phyloP scores from a whole-genome alignment of 1,140 invertebrate species.

The Saxidomus purpurata region DNA sequence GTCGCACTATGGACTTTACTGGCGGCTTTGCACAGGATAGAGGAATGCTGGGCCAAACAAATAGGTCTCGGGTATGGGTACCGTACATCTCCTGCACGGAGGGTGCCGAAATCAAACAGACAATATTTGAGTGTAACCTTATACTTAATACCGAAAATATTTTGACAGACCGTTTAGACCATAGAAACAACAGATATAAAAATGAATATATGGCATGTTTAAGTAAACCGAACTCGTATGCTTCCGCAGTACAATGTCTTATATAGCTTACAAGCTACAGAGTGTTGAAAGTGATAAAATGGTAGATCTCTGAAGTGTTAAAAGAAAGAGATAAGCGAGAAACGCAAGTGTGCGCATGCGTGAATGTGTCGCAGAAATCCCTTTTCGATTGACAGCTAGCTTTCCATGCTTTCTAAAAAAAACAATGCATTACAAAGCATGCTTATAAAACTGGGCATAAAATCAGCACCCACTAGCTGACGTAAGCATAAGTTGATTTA shows the following conservation, averaged over 20 bases:
- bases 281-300: not conserved
- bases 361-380: too few species aligned
- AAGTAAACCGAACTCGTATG: constrained; percentile 46
- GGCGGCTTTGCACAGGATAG: constrained; percentile 23
- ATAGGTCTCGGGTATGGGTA: constrained; percentile 35
- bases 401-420: too few species aligned
- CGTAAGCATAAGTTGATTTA: too few species aligned
- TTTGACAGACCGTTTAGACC: not conserved
- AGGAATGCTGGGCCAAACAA: constrained; percentile 8
- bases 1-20: constrained; percentile 54
- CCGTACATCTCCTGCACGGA: constrained; percentile 48
- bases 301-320: too few species aligned
- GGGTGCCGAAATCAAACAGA: not conserved
- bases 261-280: not conserved
- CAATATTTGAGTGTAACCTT: constrained; percentile 48
- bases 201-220: constrained; percentile 47
- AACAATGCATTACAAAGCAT: too few species aligned
- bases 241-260: constrained; percentile 51
- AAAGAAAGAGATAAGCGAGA: too few species aligned
- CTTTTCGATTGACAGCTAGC: too few species aligned
- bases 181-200: constrained; percentile 20
- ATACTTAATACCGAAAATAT: constrained; percentile 46
- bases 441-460: too few species aligned
- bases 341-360: too few species aligned
- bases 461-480: too few species aligned